phyloP scores from a whole-genome alignment of 2,113 vertebrate species.

The Pongo pygmaeus region DNA sequence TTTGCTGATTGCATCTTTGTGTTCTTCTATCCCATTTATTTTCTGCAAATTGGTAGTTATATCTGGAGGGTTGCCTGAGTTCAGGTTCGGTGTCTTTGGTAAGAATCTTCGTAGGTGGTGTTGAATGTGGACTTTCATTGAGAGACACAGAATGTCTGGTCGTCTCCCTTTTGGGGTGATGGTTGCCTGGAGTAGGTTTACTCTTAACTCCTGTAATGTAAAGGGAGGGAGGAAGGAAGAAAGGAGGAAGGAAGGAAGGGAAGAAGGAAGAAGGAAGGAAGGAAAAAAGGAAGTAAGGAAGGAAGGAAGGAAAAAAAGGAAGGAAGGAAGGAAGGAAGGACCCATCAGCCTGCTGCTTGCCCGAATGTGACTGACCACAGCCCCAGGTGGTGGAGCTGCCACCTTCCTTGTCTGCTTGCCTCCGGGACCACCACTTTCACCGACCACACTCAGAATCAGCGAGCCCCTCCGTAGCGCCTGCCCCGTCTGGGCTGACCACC shows the following conservation, averaged over 20 bases:
- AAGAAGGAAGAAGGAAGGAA: not conserved
- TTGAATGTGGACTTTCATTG: not conserved
- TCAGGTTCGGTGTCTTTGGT: not conserved
- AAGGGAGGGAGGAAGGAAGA: not conserved
- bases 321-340: not conserved
- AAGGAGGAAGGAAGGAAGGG: not conserved
- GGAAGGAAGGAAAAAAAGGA: accelerated
- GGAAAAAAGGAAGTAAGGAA: not conserved
- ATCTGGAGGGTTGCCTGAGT: not conserved
- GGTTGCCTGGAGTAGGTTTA: not conserved
- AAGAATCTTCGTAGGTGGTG: not conserved
- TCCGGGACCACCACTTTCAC: not conserved
- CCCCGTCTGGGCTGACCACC: accelerated
- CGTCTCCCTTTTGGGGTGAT: not conserved
- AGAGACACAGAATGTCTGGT: not conserved
- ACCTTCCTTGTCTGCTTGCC: not conserved
- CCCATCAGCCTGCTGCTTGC: not conserved
- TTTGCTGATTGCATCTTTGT: not conserved
- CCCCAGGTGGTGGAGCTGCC: not conserved
- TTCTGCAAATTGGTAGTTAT: not conserved
- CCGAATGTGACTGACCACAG: not conserved
- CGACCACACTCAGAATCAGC: not conserved
- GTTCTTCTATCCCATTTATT: not conserved
- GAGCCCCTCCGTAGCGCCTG: no score
- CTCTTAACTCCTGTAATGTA: not conserved